phyloP scores from a whole-genome alignment of 1,140 invertebrate genomes.

The Macrobrachium nipponense region DNA sequence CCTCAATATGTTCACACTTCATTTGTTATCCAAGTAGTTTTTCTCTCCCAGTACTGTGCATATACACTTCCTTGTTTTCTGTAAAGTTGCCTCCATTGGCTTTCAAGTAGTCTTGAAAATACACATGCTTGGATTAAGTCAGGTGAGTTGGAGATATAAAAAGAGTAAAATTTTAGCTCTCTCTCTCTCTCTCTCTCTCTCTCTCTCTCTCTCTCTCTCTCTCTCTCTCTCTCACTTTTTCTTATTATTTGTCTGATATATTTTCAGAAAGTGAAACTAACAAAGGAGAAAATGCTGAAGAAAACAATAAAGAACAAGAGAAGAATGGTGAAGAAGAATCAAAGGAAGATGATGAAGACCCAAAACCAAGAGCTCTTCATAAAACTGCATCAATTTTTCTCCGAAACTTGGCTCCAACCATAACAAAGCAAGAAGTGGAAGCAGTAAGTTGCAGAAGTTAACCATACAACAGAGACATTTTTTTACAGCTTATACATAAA shows the following conservation, averaged over 20 bases:
- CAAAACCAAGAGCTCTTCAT: conserved; percentile 74
- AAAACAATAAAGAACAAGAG: conserved; percentile 41
- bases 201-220: no score
- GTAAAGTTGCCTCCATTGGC: no score
- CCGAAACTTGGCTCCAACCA: conserved; percentile 92
- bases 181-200: no score
- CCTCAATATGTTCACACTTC: no score
- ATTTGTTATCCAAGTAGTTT: no score
- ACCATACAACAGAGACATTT: conserved; percentile 16
- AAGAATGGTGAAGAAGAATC: conserved; percentile 69
- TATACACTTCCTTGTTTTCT: no score
- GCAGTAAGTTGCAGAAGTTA: conserved; percentile 75
- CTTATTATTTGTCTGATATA: background rate
- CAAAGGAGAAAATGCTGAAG: conserved; percentile 6
- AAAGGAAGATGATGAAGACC: conserved; percentile 65
- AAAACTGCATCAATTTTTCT: conserved; percentile 98
- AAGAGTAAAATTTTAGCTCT: no score
- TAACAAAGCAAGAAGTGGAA: conserved; percentile 97
- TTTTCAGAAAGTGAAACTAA: background rate
- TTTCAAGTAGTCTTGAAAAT: no score
- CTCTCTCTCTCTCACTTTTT: no score
- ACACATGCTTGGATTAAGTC: no score
- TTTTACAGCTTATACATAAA: conserved; percentile 9
- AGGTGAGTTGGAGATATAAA: no score
- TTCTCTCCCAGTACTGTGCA: no score